Conservation (phyloP, 2,888 invertebrate genomes). For the Theristus sp. region DNA sequence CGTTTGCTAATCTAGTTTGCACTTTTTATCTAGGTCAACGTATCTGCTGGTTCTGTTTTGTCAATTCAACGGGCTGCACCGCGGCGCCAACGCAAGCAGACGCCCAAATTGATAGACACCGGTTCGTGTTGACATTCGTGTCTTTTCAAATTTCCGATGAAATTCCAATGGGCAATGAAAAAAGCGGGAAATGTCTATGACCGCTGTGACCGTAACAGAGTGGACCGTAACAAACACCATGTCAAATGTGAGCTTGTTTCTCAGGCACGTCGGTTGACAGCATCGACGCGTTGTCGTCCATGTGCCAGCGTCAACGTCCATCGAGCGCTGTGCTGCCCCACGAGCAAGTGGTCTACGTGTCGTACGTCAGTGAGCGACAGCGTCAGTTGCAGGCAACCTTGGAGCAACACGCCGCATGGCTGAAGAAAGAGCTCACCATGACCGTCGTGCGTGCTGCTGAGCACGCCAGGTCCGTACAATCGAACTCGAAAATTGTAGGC, state of each 20-base stretch:
- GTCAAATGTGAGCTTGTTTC: no score
- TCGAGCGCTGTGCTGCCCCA: background rate
- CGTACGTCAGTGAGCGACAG: slow-evolving; percentile 15
- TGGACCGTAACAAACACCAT: no score
- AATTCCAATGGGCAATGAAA: no score
- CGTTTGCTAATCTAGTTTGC: background rate
- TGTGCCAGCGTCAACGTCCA: no score
- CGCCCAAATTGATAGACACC: background rate
- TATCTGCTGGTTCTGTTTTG: background rate
- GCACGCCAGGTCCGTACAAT: background rate
- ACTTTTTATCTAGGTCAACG: background rate
- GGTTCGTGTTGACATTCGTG: background rate
- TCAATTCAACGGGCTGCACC: background rate
- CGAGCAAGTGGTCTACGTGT: slow-evolving; percentile 16
- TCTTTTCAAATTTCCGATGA: no score
- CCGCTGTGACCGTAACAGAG: no score
- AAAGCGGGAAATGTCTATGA: no score
- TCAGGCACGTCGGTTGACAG: no score
- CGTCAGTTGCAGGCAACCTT: slow-evolving; percentile 11
- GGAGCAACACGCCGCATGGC: background rate
- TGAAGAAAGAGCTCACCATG: background rate
- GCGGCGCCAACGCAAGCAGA: background rate
- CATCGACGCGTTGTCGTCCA: no score
- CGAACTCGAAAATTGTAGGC: no score
- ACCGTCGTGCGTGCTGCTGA: background rate